A percentile compares a stretch with the other conserved stretches of the same genome.
Evolutionary conservation across 2,113 vertebrate species (phyloP).

Genomic region (Paradoxurus hermaphroditus): DNA sequence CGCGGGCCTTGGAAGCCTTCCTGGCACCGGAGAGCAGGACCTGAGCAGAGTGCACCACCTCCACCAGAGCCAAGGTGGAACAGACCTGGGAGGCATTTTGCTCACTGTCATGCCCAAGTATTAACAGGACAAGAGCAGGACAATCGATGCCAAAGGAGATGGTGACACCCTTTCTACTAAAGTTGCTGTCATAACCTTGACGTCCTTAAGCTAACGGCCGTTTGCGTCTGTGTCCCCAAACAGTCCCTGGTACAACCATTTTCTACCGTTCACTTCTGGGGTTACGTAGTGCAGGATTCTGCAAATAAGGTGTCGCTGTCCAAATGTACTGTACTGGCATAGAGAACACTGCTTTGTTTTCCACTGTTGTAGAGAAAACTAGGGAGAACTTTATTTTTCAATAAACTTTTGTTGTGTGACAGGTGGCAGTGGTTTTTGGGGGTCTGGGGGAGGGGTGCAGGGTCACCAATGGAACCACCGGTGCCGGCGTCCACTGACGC

Average conservation of each 20-base stretch:
- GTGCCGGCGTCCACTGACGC: accelerated
- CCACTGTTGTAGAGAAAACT: slow-evolving; percentile 88
- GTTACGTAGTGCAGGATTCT: slow-evolving; percentile 16
- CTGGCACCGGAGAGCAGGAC: not conserved
- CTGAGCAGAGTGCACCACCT: accelerated
- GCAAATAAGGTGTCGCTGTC: slow-evolving; percentile 75
- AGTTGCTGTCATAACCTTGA: slow-evolving; percentile 9
- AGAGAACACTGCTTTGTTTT: slow-evolving; percentile 83
- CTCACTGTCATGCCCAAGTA: not conserved
- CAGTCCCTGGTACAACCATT: slow-evolving; percentile 1
- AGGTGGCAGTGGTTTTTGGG: slow-evolving; percentile 66
- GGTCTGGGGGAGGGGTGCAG: not conserved
- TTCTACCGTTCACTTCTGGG: slow-evolving; percentile 28
- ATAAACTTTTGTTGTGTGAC: slow-evolving; percentile 93
- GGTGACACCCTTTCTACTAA: not conserved
- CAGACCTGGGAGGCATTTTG: not conserved
- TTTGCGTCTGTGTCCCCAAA: slow-evolving; percentile 47
- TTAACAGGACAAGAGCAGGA: not conserved
- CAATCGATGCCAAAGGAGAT: slow-evolving; percentile 56
- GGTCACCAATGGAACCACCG: not conserved
- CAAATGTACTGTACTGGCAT: slow-evolving; percentile 78
- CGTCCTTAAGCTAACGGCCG: not conserved
- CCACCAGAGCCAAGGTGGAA: not conserved
- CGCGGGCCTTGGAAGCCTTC: not conserved
- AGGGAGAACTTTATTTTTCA: slow-evolving; percentile 98